These are phyloP conservation scores for Cherax destructor DNA, from an alignment of 1,140 invertebrate species.

Conservation along the genomic window DNA sequence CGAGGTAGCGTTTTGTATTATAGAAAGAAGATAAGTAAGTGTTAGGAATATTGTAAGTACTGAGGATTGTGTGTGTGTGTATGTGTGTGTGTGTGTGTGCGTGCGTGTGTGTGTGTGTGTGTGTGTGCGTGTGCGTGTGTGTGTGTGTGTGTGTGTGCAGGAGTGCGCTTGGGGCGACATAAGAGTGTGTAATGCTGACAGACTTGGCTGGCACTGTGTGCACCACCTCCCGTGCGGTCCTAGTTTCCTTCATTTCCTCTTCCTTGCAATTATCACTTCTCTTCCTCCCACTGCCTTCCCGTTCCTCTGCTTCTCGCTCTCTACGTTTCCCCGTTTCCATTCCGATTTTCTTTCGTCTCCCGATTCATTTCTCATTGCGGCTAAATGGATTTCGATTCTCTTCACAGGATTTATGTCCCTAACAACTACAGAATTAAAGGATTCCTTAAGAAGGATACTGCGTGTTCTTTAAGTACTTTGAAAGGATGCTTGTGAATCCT, in stretches of 20 bases:
- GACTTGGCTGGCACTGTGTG: background rate
- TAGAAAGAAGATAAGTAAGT: too few species aligned
- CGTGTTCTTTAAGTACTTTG: too few species aligned
- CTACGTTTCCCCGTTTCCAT: background rate
- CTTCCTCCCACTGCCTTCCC: background rate
- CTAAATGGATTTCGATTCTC: too few species aligned
- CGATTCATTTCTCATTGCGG: too few species aligned
- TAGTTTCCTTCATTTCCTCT: background rate
- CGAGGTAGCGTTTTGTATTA: too few species aligned
- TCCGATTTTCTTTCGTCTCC: background rate
- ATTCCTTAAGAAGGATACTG: too few species aligned
- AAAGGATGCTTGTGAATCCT: too few species aligned
- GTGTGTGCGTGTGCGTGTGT: background rate
- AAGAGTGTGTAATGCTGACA: background rate
- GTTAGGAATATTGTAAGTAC: too few species aligned
- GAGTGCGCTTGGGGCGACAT: background rate
- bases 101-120: constrained; percentile 1
- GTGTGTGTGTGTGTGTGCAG: background rate
- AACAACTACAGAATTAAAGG: too few species aligned
- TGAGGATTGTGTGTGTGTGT: too few species aligned
- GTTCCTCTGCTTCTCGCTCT: background rate
- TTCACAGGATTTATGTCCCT: too few species aligned
- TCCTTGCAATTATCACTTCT: background rate
- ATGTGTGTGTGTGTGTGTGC: too few species aligned
- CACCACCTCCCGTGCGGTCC: background rate